phyloP scores from a whole-genome alignment of 2,888 invertebrate genomes.

The Agrotis ipsilon region DNA sequence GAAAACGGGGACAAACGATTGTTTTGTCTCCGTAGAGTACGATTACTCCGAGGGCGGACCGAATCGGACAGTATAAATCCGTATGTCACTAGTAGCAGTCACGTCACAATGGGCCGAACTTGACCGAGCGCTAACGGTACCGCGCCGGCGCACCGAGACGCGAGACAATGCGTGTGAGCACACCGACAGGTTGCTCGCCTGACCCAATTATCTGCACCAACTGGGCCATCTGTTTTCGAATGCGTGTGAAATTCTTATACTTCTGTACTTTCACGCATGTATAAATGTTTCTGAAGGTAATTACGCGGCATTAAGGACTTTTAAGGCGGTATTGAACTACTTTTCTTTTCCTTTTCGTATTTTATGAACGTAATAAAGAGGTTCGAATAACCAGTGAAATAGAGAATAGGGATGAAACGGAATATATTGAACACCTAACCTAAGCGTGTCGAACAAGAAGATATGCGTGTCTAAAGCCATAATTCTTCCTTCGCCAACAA shows the following conservation, averaged over 20 bases:
- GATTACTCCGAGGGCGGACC: constrained; percentile 54
- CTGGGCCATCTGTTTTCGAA: constrained; percentile 85
- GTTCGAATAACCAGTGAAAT: not conserved
- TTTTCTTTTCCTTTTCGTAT: constrained; percentile 24
- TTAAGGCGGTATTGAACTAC: constrained; percentile 29
- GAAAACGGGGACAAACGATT: constrained; percentile 18
- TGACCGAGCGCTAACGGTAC: constrained; percentile 89
- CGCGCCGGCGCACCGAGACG: constrained; percentile 73
- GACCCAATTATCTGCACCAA: constrained; percentile 88
- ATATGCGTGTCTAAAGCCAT: constrained; percentile 48
- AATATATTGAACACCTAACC: constrained; percentile 19
- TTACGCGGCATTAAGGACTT: constrained; percentile 48
- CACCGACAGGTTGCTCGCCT: constrained; percentile 88
- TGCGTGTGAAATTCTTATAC: constrained; percentile 83
- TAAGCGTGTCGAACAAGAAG: constrained; percentile 7
- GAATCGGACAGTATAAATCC: constrained; percentile 70
- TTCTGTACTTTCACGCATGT: constrained; percentile 79
- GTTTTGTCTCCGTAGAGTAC: constrained; percentile 22
- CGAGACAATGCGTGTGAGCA: constrained; percentile 88
- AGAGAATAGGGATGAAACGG: not conserved
- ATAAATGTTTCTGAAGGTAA: constrained; percentile 55
- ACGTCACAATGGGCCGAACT: constrained; percentile 87
- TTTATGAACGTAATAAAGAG: constrained; percentile 1
- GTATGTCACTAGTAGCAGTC: constrained; percentile 82
- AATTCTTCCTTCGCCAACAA: constrained; percentile 45